These are phyloP conservation scores for Lethenteron reissneri DNA, from an alignment of 2,113 vertebrate genomes.

Conservation along the genomic window DNA sequence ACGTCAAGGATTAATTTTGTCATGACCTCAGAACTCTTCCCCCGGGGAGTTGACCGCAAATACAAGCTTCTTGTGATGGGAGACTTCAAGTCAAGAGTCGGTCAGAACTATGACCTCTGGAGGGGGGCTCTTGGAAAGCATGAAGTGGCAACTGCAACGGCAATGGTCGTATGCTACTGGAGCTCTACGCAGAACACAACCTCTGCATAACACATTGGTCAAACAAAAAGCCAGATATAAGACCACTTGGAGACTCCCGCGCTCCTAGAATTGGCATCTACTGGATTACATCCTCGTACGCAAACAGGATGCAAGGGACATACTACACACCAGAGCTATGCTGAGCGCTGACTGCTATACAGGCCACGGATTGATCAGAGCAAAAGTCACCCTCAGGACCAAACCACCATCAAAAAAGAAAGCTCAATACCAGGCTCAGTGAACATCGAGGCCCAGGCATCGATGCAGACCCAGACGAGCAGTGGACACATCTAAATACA, in stretches of 20 bases:
- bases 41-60: not conserved
- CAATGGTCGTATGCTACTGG: not conserved
- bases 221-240: not conserved
- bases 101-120: not conserved
- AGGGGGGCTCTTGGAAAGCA: not conserved
- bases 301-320: not conserved
- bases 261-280: not conserved
- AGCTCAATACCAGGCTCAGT: not conserved
- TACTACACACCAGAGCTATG: slow-evolving; percentile 2
- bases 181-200: not conserved
- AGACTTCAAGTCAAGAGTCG: not conserved
- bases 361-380: not conserved
- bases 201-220: not conserved
- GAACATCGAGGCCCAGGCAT: not conserved
- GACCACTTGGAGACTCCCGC: not conserved
- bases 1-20: not conserved
- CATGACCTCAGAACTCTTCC: not conserved
- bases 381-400: not conserved
- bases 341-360: not conserved
- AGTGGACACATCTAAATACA: not conserved
- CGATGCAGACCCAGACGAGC: not conserved
- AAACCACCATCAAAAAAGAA: not conserved
- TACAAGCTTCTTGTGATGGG: not conserved
- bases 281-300: not conserved
- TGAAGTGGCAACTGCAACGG: not conserved